Percentiles rank a stretch among this genome's conserved stretches.
Evolutionary conservation across 37 sponge, comb jelly and placozoan genomes (phyloP).

Genomic region (Axinella damicornis): DNA sequence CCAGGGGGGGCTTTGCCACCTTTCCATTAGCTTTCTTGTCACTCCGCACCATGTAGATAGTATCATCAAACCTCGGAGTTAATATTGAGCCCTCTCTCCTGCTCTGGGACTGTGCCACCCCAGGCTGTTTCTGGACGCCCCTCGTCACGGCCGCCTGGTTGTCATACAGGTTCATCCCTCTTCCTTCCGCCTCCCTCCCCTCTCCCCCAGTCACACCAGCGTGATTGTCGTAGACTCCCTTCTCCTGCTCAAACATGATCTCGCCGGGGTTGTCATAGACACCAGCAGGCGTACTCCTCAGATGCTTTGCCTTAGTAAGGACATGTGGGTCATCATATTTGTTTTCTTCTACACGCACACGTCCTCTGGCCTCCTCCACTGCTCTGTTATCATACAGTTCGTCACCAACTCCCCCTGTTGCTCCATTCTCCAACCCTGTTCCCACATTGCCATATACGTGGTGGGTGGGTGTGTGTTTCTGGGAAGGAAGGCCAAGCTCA

Average conservation of each 20-base stretch:
- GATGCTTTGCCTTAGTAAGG: not conserved
- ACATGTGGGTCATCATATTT: not conserved
- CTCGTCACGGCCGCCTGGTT: not conserved
- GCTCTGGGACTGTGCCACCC: no score
- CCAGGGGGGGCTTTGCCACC: no score
- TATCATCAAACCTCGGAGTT: conserved; percentile 59
- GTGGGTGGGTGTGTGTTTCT: not conserved
- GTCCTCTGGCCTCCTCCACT: not conserved
- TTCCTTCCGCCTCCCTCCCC: not conserved
- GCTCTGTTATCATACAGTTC: not conserved
- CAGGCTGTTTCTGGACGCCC: no score
- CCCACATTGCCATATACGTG: conserved; percentile 41
- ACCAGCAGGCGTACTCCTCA: not conserved
- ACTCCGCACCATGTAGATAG: conserved; percentile 24
- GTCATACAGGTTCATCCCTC: conserved; percentile 22
- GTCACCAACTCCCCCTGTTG: not conserved
- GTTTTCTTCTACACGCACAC: not conserved
- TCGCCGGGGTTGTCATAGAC: conserved; percentile 51
- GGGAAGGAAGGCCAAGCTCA: conserved; percentile 13
- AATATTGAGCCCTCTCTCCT: no score
- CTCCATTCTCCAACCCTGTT: not conserved
- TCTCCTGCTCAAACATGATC: not conserved
- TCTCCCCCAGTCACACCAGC: not conserved
- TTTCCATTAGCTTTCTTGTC: no score
- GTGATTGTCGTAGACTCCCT: not conserved